These are phyloP conservation scores for Sturmia bella DNA, from an alignment of 2,888 invertebrate genomes.

Conservation along the genomic window DNA sequence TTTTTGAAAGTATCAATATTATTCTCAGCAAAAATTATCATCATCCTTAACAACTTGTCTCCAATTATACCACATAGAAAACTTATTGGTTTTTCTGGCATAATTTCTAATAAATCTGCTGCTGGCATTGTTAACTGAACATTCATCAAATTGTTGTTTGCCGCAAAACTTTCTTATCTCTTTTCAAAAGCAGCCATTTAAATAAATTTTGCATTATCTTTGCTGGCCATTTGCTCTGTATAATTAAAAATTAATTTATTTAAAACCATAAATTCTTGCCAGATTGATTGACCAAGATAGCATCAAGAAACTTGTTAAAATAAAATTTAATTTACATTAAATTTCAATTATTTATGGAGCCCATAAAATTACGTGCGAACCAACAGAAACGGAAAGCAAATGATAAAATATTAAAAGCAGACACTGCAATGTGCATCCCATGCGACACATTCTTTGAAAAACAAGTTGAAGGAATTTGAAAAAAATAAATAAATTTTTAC, in stretches of 20 bases:
- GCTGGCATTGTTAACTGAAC: neutral
- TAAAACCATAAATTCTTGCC: slow-evolving; percentile 26
- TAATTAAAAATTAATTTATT: slow-evolving; percentile 47
- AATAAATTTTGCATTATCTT: slow-evolving; percentile 10
- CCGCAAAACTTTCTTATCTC: slow-evolving; percentile 5
- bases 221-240: neutral
- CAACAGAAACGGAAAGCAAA: slow-evolving; percentile 11
- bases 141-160: neutral
- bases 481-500: slow-evolving; percentile 7
- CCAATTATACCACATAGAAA: too few species aligned
- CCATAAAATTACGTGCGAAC: slow-evolving; percentile 8
- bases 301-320: slow-evolving; percentile 44
- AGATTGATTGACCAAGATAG: slow-evolving; percentile 54
- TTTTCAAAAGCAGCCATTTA: too few species aligned
- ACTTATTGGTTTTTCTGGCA: neutral
- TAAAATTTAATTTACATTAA: slow-evolving; percentile 61
- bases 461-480: slow-evolving; percentile 25
- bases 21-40: too few species aligned
- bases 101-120: neutral
- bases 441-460: slow-evolving; percentile 9
- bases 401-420: slow-evolving; percentile 43
- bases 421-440: slow-evolving; percentile 40
- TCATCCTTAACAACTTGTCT: too few species aligned
- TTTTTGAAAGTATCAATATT: too few species aligned
- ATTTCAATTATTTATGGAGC: slow-evolving; percentile 50